Evolutionary conservation across 1,140 invertebrate species (phyloP).

Genomic region (Epicauta chinensis): DNA sequence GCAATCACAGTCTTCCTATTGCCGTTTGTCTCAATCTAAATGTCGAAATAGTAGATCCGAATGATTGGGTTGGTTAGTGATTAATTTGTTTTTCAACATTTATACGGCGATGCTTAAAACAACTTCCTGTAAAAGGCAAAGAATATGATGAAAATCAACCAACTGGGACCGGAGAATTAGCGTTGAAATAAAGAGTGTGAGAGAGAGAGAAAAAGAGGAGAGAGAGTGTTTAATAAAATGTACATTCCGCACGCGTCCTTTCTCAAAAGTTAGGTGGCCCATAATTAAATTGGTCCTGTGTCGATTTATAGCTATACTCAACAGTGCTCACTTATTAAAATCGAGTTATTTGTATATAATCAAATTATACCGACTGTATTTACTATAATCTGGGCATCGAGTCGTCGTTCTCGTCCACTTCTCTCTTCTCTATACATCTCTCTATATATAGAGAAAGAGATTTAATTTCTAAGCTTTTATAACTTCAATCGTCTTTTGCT

Average conservation of each 20-base stretch:
- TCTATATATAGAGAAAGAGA: slow-evolving; percentile 22
- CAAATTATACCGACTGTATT: slow-evolving; percentile 43
- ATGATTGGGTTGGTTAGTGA: background rate
- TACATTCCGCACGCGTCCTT: too few species aligned
- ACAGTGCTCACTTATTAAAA: slow-evolving; percentile 37
- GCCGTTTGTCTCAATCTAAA: slow-evolving; percentile 1
- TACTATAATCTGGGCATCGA: slow-evolving; percentile 34
- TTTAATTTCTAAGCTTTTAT: slow-evolving; percentile 45
- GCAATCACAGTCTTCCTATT: slow-evolving; percentile 7
- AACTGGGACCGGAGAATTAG: too few species aligned
- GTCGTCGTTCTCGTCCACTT: background rate
- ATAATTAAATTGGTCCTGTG: too few species aligned
- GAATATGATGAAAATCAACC: too few species aligned
- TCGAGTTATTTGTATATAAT: slow-evolving; percentile 43
- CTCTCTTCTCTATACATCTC: slow-evolving; percentile 25
- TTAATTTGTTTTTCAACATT: slow-evolving; percentile 1
- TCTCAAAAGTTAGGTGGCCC: too few species aligned
- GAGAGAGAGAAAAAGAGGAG: too few species aligned
- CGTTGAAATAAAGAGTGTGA: too few species aligned
- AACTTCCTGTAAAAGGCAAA: too few species aligned
- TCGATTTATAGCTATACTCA: too few species aligned
- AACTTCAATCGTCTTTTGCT: slow-evolving; percentile 45
- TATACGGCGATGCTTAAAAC: background rate
- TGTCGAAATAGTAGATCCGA: background rate
- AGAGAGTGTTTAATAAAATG: too few species aligned